phyloP scores from a whole-genome alignment of 2,888 invertebrate genomes.

The Luperina nickerlii region DNA sequence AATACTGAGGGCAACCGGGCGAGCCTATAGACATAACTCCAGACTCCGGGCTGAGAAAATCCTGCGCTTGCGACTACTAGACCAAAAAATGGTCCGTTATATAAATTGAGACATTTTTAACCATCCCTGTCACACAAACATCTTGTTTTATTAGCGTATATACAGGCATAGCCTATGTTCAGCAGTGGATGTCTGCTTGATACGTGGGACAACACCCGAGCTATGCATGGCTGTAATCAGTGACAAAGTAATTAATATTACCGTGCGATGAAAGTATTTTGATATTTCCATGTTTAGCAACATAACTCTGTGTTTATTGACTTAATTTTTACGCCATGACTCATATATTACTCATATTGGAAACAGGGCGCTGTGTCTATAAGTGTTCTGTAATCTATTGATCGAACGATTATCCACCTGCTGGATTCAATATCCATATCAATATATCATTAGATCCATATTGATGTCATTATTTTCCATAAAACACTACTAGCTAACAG shows the following conservation, averaged over 20 bases:
- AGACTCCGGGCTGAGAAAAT: not conserved
- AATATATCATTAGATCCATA: not conserved
- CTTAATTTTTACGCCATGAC: slow-evolving; percentile 35
- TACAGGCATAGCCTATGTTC: not conserved
- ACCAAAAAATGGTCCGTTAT: not conserved
- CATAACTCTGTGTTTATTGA: not conserved
- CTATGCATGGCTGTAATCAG: not conserved
- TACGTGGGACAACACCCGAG: not conserved
- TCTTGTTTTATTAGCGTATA: not conserved
- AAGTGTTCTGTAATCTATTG: slow-evolving; percentile 32
- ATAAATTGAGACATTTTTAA: not conserved
- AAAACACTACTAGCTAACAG: not conserved
- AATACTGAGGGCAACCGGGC: no score
- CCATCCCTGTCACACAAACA: no score
- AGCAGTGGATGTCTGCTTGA: not conserved
- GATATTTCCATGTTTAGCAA: slow-evolving; percentile 21
- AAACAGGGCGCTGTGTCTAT: not conserved
- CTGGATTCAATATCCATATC: not conserved
- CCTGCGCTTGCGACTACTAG: not conserved
- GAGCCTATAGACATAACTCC: not conserved
- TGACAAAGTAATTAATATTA: slow-evolving; percentile 15
- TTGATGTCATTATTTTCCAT: not conserved
- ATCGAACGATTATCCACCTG: slow-evolving; percentile 9
- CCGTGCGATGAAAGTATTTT: slow-evolving; percentile 22
- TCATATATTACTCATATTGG: slow-evolving; percentile 40